Conservation (phyloP, 2,113 vertebrate species). For the Neogale vison region DNA sequence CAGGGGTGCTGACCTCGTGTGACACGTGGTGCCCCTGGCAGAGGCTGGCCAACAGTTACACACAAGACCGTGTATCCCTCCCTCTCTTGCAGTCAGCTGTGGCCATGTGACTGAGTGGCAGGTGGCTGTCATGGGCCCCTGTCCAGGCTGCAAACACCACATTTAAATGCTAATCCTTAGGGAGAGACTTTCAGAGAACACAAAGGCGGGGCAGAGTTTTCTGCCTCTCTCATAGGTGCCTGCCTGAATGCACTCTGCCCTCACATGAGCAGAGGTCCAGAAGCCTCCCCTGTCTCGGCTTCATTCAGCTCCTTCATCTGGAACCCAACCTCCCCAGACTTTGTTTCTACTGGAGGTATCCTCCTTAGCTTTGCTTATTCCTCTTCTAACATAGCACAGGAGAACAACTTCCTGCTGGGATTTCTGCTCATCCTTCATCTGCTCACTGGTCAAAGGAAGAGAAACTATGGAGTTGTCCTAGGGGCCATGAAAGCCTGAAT, state of each 20-base stretch:
- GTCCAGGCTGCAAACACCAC: neutral
- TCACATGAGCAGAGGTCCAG: accelerated
- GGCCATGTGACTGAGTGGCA: neutral
- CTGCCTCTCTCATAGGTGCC: neutral
- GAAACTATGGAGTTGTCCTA: neutral
- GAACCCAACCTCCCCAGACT: neutral
- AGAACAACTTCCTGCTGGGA: neutral
- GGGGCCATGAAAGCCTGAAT: neutral
- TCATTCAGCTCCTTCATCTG: neutral
- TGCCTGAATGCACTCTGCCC: no score
- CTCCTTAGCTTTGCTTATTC: neutral
- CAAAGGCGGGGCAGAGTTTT: neutral
- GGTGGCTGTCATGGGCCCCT: no score
- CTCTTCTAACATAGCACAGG: neutral
- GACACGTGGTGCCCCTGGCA: neutral
- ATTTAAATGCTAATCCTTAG: neutral
- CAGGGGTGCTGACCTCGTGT: neutral
- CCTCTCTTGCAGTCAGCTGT: neutral
- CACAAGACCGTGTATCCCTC: neutral
- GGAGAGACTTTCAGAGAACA: neutral
- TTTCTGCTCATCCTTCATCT: neutral
- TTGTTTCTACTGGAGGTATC: neutral
- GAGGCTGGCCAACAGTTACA: neutral
- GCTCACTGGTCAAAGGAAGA: neutral
- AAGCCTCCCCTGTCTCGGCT: neutral